Percentiles rank a stretch among this genome's conserved stretches.
Conservation (phyloP, 2,797 vertebrate species). For the Argentina silus region DNA sequence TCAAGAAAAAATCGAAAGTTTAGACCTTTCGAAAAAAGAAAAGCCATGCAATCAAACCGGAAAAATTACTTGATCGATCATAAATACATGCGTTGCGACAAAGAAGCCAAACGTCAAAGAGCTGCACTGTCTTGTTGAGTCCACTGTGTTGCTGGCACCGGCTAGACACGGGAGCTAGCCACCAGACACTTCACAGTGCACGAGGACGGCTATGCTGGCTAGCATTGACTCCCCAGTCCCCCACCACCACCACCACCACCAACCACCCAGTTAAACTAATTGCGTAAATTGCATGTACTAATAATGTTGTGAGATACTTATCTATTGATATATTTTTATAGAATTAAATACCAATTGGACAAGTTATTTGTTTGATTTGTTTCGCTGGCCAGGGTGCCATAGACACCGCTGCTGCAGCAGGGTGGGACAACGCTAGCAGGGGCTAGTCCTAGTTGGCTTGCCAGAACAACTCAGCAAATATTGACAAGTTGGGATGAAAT, state of each 20-base stretch:
- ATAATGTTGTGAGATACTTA: too few species aligned
- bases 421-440: not conserved
- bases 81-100: not conserved
- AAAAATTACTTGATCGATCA: not conserved
- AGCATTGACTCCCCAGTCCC: too few species aligned
- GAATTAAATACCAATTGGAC: too few species aligned
- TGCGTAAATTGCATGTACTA: not conserved
- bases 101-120: not conserved
- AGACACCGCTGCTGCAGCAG: not conserved
- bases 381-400: not conserved
- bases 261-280: not conserved
- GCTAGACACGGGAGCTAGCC: not conserved
- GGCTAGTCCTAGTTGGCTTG: not conserved
- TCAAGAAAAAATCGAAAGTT: not conserved
- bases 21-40: not conserved
- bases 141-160: not conserved
- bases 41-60: not conserved
- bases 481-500: conserved; percentile 2
- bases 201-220: not conserved
- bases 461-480: conserved; percentile 12
- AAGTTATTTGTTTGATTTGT: not conserved
- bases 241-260: not conserved
- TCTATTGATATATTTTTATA: too few species aligned
- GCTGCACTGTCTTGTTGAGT: not conserved
- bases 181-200: not conserved